Base-by-base conservation (phyloP, 2,888 invertebrate genomes). In the Liopterus haemorrhoidalis region DNA sequence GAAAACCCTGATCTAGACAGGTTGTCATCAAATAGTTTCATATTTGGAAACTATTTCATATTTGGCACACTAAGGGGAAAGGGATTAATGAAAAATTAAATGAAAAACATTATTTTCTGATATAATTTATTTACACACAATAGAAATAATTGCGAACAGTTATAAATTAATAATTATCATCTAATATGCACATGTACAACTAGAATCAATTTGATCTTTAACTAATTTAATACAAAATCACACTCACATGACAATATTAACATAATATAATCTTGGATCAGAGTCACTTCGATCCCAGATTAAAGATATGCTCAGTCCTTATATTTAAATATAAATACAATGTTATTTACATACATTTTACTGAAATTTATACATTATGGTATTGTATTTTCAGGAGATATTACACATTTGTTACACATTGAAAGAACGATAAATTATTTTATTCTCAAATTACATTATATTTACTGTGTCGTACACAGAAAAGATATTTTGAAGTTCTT, bases 111-210 rank as follows among this genome's bases (percentile, higher is more conserved):
- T 28, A 19, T 44, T 39, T 19, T 39, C 14, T 37, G 20, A 22
- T 36, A 32, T 46, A 46, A 41, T 58, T 61, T 64, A 64, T 64
- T 63, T 64, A 63, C 63, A 64, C 59, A 63, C 63, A 62, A 62
- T 60, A 59, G 59, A 63, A 60, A 63, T 60, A 53, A 56, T 51
- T 50, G 52, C 52, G 54, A 58, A 58, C 54, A 59, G 57, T 60
- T 59, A 59, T 60, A 61, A 61, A 58, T 55, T 57, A 59, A 59
- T 60, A 61, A 57, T 44, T 28, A 43, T 44, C 48, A 53, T 56
- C 59, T 60, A 59, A 58, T 60, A 60, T 62, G 59, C 62, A 64
- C 63, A 63, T 63, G 58, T 58, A 61, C 59, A 61, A 58, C 38
- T 55, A 49, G n/a, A n/a, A n/a, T n/a, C n/a, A n/a, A n/a, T n/a